A percentile compares a stretch with the other conserved stretches of the same genome.
These are phyloP conservation scores for Garrulus glandarius DNA, from an alignment of 2,797 vertebrate genomes.

Conservation along the genomic window DNA sequence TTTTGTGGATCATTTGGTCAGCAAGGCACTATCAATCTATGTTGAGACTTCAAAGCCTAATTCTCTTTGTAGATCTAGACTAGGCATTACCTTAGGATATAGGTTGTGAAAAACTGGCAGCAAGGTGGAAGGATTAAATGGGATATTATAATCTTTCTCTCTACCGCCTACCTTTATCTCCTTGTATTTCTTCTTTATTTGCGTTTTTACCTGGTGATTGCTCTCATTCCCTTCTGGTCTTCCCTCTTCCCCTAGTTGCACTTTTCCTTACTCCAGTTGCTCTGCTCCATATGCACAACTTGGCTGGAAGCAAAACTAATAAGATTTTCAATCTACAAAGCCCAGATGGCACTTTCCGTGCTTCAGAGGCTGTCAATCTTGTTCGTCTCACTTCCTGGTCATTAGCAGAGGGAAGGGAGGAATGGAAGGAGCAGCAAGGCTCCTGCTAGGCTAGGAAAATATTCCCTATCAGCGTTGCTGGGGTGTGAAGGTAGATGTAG, in stretches of 20 bases:
- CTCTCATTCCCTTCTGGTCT: background rate
- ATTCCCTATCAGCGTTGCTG: background rate
- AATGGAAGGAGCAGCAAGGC: background rate
- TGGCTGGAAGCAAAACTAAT: constrained; percentile 47
- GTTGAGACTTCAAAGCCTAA: background rate
- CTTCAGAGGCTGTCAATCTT: constrained; percentile 58
- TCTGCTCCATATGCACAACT: background rate
- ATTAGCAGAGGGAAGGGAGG: constrained; percentile 17
- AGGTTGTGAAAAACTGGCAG: background rate
- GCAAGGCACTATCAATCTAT: background rate
- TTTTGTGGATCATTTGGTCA: background rate
- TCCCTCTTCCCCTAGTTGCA: background rate
- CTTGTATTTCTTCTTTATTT: background rate
- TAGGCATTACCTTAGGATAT: background rate
- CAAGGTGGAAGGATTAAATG: background rate
- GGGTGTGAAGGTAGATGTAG: background rate
- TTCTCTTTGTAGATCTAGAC: background rate
- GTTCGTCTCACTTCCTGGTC: constrained; percentile 52
- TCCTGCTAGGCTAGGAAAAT: background rate
- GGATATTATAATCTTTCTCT: background rate
- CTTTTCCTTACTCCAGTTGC: background rate
- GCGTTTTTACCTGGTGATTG: background rate
- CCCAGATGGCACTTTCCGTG: constrained; percentile 9
- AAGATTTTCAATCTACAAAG: constrained; percentile 66
- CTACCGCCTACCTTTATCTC: background rate